These are phyloP conservation scores for Pachycephus smyrnensis DNA, from an alignment of 2,888 invertebrate species.

Conservation along the genomic window DNA sequence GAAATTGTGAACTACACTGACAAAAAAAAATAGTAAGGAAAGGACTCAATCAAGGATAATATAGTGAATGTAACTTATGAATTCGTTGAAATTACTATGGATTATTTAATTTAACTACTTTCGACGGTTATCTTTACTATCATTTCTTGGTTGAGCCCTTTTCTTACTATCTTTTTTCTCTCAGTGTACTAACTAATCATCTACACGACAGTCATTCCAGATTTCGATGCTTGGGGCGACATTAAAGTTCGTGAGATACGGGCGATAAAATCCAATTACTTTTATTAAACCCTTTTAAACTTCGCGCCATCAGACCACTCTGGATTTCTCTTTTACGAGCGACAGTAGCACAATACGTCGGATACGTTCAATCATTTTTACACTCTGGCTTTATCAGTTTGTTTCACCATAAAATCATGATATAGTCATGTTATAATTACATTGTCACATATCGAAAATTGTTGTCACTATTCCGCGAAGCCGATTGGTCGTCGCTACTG, in stretches of 20 bases:
- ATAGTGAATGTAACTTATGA: too few species aligned
- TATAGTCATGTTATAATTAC: too few species aligned
- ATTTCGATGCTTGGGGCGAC: background rate
- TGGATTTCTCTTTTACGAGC: background rate
- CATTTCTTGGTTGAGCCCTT: too few species aligned
- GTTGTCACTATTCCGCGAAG: too few species aligned
- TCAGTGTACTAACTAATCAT: background rate
- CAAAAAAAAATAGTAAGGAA: too few species aligned
- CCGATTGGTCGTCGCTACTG: too few species aligned
- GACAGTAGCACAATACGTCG: background rate
- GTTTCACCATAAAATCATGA: background rate
- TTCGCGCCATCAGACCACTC: background rate
- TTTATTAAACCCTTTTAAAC: slow-evolving; percentile 37
- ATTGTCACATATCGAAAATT: too few species aligned
- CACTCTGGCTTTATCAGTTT: background rate
- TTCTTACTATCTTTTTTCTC: too few species aligned
- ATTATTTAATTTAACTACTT: too few species aligned
- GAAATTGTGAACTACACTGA: background rate
- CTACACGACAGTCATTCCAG: background rate
- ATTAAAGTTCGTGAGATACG: slow-evolving; percentile 14
- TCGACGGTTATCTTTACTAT: too few species aligned
- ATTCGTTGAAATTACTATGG: too few species aligned
- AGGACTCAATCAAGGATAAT: too few species aligned
- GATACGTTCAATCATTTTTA: background rate
- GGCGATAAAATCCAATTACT: slow-evolving; percentile 37